Base-by-base conservation (phyloP, 2,888 invertebrate species). In the Apamea anceps region DNA sequence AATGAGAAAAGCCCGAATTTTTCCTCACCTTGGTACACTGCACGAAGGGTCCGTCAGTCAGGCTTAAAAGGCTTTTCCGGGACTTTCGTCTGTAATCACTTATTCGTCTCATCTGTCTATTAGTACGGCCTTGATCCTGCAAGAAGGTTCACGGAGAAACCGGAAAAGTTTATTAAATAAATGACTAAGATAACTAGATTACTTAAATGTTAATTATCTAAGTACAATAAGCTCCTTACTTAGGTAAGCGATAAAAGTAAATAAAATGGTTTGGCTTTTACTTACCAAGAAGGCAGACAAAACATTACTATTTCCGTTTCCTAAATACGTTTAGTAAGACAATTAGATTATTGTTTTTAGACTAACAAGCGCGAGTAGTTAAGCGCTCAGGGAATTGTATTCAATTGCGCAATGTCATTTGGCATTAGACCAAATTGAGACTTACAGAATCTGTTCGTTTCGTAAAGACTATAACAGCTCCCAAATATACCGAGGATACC, bases 401-500 rank as follows among this genome's bases (percentile, higher is more conserved):
- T 90, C 90, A 90, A 93, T 91, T 84, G 87, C 80, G 71, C 86
- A 85, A 89, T 90, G 87, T 90, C 89, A 88, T 91, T 93, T 92
- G 91, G 92, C 93, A 89, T 90, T 91, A 91, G 79, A 90, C 92
- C 92, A 93, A 93, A 91, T 90, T 88, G 90, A 86, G 88, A 89
- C 86, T 85, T 87, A 87, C 85, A 75, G 81, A 85, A 80, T 73
- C 81, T 79, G 78, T 87, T 79, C 76, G 77, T 76, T 87, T 72
- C 21, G 48, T 85, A 75, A 83, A 82, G 42, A 87, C 86, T 67
- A 80, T 89, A 89, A 89, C 85, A 89, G 87, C 83, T 86, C 73
- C 84, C 54, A 77, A 75, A 83, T 63, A 54, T 67, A 75, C 75
- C 62, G 76, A 75, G 73, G 74, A 72, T 80, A 80, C 25, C 51